Conservation (phyloP, 2,888 invertebrate genomes). For the Dryobota labecula region DNA sequence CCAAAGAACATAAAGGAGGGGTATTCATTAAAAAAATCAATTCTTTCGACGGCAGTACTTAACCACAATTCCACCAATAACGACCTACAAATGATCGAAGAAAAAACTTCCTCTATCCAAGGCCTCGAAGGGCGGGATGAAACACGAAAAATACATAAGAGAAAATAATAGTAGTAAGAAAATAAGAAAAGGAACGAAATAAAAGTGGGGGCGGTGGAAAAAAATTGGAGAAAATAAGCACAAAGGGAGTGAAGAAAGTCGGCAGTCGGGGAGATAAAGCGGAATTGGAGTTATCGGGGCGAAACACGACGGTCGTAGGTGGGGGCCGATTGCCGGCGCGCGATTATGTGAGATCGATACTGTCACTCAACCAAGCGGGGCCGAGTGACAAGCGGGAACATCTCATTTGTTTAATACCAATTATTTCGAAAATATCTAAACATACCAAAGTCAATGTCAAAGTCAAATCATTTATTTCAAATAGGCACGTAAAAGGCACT, state of each 20-base stretch:
- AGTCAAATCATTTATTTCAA: no score
- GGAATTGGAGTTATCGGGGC: slow-evolving; percentile 90
- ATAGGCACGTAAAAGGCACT: no score
- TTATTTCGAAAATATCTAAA: neutral
- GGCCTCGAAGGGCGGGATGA: slow-evolving; percentile 79
- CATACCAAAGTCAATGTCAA: no score
- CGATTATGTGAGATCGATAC: slow-evolving; percentile 89
- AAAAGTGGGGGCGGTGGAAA: slow-evolving; percentile 86
- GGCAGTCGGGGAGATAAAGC: slow-evolving; percentile 88
- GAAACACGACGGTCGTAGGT: slow-evolving; percentile 83
- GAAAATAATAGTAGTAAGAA: slow-evolving; percentile 89
- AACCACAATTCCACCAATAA: slow-evolving; percentile 87
- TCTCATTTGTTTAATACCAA: slow-evolving; percentile 8
- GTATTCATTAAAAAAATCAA: slow-evolving; percentile 87
- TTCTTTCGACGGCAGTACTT: slow-evolving; percentile 80
- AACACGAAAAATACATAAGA: slow-evolving; percentile 89
- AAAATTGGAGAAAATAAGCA: slow-evolving; percentile 89
- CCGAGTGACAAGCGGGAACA: slow-evolving; percentile 58
- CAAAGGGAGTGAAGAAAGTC: slow-evolving; percentile 88
- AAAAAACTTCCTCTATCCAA: slow-evolving; percentile 78
- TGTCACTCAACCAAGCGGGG: slow-evolving; percentile 81
- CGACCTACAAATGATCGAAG: slow-evolving; percentile 87
- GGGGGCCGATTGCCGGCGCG: slow-evolving; percentile 82
- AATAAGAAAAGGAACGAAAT: slow-evolving; percentile 86
- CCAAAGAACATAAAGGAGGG: slow-evolving; percentile 77